phyloP scores from a whole-genome alignment of 2,888 invertebrate genomes.

The Pseudoips prasinana region DNA sequence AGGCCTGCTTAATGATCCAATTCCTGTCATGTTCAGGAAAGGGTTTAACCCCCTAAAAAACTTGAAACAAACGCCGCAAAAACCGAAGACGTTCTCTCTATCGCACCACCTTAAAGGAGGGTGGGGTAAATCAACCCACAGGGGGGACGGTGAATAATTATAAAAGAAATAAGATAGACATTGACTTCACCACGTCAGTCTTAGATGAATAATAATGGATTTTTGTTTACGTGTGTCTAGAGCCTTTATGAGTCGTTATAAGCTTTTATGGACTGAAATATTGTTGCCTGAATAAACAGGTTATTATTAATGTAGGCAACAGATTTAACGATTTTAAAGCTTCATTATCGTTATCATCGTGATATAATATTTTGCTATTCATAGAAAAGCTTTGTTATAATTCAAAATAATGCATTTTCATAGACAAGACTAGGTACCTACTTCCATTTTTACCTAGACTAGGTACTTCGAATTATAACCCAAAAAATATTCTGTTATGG shows the following conservation, averaged over 20 bases:
- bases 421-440: too few species aligned
- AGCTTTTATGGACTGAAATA: conserved; percentile 57
- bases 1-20: conserved; percentile 81
- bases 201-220: conserved; percentile 79
- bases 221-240: conserved; percentile 74
- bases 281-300: conserved; percentile 53
- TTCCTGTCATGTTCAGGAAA: conserved; percentile 82
- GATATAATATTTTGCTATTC: too few species aligned
- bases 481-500: too few species aligned
- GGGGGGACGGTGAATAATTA: conserved; percentile 75
- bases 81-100: conserved; percentile 78
- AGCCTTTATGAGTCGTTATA: conserved; percentile 57
- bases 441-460: too few species aligned
- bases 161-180: conserved; percentile 82
- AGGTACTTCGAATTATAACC: too few species aligned
- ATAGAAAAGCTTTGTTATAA: too few species aligned
- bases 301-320: conserved; percentile 53
- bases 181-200: conserved; percentile 76
- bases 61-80: conserved; percentile 82
- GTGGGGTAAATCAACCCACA: conserved; percentile 44
- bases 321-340: conserved; percentile 33
- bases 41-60: conserved; percentile 81
- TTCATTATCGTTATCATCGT: too few species aligned
- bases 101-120: conserved; percentile 52
- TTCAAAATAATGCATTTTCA: too few species aligned